Percentiles rank a stretch among this genome's conserved stretches.
Evolutionary conservation across 2,113 vertebrate genomes (phyloP).

Genomic region (Platanista minor): DNA sequence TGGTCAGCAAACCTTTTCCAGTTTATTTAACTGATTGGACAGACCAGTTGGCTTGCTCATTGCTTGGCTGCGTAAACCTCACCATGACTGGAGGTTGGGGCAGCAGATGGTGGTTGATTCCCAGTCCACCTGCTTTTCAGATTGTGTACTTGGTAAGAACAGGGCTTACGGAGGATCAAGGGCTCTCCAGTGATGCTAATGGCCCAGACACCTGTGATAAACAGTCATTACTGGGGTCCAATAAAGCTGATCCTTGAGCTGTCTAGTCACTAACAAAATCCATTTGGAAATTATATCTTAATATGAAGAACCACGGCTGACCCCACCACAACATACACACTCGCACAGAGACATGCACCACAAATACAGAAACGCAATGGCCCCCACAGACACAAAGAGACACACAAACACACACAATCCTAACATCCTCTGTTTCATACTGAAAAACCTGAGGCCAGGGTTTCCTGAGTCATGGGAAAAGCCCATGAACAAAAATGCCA

Average conservation of each 20-base stretch:
- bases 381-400: background rate
- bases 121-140: background rate
- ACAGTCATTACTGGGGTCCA: background rate
- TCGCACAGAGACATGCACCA: background rate
- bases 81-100: background rate
- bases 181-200: background rate
- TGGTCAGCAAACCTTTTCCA: background rate
- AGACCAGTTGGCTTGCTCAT: background rate
- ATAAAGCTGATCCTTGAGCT: background rate
- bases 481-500: background rate
- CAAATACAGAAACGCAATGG: background rate
- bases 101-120: background rate
- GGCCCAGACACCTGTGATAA: background rate
- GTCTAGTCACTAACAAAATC: background rate
- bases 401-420: background rate
- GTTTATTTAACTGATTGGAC: slow-evolving; percentile 50
- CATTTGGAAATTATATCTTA: background rate
- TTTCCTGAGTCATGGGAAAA: background rate
- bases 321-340: background rate
- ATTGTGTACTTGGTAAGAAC: background rate
- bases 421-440: background rate
- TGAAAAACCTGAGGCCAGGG: background rate
- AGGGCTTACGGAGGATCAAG: background rate
- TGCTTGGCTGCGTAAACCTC: background rate
- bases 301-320: background rate